These are phyloP conservation scores for Phania funesta DNA, from an alignment of 2,888 invertebrate species.

Conservation along the genomic window DNA sequence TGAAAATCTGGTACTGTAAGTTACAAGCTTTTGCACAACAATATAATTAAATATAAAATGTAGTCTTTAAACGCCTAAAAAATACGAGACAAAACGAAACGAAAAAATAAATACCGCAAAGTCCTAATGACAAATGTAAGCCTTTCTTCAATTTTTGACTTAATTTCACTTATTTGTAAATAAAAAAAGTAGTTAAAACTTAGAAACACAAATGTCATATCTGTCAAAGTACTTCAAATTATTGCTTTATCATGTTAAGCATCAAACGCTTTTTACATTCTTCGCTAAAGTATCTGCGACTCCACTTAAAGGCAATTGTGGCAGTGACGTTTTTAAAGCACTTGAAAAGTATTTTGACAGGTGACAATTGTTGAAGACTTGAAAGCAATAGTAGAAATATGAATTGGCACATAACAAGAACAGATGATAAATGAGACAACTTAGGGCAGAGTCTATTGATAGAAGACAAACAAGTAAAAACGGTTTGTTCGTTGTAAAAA, in stretches of 20 bases:
- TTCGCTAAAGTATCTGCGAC: conserved; percentile 27
- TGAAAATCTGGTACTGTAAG: no score
- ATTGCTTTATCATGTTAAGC: conserved; percentile 1
- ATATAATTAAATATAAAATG: no score
- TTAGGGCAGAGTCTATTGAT: neutral
- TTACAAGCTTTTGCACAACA: no score
- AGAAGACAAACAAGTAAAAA: neutral
- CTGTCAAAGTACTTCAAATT: conserved; percentile 13
- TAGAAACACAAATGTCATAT: neutral
- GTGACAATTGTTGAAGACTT: conserved; percentile 55
- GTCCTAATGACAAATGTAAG: no score
- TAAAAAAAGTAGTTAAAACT: neutral
- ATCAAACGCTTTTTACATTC: conserved; percentile 12
- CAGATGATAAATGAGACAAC: neutral
- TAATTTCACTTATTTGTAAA: no score
- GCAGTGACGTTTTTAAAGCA: conserved; percentile 54
- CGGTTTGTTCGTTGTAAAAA: neutral
- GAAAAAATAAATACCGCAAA: no score
- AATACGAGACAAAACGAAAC: no score
- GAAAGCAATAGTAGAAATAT: neutral
- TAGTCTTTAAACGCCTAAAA: no score
- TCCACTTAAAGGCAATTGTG: conserved; percentile 45
- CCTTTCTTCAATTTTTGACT: no score
- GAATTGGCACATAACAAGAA: conserved; percentile 5
- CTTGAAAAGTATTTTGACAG: conserved; percentile 48